Evolutionary conservation across 2,888 invertebrate species (phyloP).

Genomic region (Melanostoma scalare): DNA sequence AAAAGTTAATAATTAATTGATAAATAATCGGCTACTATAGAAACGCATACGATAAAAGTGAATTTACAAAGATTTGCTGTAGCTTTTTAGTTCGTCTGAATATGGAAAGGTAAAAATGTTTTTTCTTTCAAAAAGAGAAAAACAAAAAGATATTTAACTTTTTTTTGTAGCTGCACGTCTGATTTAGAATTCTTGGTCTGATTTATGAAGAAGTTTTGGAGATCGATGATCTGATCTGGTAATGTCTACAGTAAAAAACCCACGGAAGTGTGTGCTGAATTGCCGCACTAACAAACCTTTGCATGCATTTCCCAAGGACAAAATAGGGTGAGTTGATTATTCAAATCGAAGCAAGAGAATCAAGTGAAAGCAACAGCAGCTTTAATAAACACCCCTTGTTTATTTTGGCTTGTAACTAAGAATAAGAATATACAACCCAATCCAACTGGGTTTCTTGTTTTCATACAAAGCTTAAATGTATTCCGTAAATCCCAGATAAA

Average conservation of each 20-base stretch:
- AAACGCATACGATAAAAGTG: too few species aligned
- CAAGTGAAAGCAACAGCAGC: neutral
- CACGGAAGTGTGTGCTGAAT: constrained; percentile 37
- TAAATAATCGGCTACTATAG: too few species aligned
- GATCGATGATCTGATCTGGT: neutral
- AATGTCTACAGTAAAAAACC: neutral
- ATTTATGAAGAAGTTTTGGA: neutral
- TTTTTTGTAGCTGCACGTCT: neutral
- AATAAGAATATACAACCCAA: too few species aligned
- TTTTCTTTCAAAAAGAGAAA: neutral
- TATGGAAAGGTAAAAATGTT: too few species aligned
- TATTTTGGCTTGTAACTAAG: too few species aligned
- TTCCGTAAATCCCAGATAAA: too few species aligned
- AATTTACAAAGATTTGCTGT: too few species aligned
- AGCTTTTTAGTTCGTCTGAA: too few species aligned
- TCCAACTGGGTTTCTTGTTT: too few species aligned
- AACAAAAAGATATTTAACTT: neutral
- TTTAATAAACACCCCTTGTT: too few species aligned
- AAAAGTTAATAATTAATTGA: too few species aligned
- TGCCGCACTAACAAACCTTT: constrained; percentile 4
- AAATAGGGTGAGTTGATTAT: constrained; percentile 45
- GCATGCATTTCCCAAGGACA: constrained; percentile 52
- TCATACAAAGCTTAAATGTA: too few species aligned
- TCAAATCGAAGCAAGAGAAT: neutral
- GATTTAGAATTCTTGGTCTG: neutral